Conservation (phyloP, 2,888 invertebrate genomes). For the Gnatocerus cornutus region DNA sequence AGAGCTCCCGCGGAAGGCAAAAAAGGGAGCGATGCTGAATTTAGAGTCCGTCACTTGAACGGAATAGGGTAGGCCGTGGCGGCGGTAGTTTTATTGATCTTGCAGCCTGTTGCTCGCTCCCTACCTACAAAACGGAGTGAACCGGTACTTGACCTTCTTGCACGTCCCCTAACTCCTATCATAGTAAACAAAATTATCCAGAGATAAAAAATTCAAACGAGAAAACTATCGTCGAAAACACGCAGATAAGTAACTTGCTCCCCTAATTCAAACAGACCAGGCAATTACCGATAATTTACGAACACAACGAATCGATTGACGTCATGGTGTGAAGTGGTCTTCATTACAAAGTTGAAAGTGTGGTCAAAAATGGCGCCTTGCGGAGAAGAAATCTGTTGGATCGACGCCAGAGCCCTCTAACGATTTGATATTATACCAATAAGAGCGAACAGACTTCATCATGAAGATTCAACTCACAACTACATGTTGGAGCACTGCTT, state of each 20-base stretch:
- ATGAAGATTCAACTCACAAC: too few relatives aligned
- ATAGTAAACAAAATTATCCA: constrained; percentile 19
- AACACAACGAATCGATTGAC: constrained; percentile 22
- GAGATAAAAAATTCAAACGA: constrained; percentile 6
- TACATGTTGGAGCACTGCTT: too few relatives aligned
- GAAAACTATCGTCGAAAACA: background rate
- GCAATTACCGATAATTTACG: constrained; percentile 28
- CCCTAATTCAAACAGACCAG: constrained; percentile 16
- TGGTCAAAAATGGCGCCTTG: background rate
- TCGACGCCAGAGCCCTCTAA: too few relatives aligned
- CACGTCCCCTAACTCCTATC: constrained; percentile 14
- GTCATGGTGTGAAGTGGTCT: constrained; percentile 6
- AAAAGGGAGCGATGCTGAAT: constrained; percentile 23
- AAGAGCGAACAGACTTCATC: too few relatives aligned
- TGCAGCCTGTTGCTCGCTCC: constrained; percentile 52
- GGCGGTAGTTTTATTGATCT: constrained; percentile 54
- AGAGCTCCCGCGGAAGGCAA: background rate
- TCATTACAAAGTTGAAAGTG: background rate
- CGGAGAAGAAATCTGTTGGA: background rate
- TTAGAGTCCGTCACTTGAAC: constrained; percentile 38
- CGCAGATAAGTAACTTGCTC: background rate
- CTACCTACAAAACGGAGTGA: constrained; percentile 42
- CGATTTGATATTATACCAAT: too few relatives aligned
- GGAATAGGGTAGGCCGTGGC: constrained; percentile 43
- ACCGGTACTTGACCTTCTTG: constrained; percentile 50